Base-by-base conservation (phyloP, 2,888 invertebrate genomes). In the Lumbricus terrestris region DNA sequence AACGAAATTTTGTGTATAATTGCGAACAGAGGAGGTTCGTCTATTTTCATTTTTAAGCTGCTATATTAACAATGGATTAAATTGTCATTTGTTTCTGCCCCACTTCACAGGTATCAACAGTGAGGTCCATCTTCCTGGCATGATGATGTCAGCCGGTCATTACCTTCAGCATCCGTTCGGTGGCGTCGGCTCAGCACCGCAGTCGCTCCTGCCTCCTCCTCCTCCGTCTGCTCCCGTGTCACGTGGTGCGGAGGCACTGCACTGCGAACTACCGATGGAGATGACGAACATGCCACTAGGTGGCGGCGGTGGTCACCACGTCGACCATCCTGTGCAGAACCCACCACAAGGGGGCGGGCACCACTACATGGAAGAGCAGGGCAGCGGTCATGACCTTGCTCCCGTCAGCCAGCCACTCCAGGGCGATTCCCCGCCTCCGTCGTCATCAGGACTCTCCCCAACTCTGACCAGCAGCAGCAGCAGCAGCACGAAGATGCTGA, bases 361-460 rank as follows among this genome's bases (percentile, higher is more conserved):
- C 37, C 85, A 85, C 85, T 37, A 37, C 35, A 37, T 37, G 85
- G 69, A 69, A 69, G 69, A 69, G n/a, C 54, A 54, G 29, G 85
- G 85, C 34, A 35, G 18, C 6, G 85, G 85, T 4, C 85, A 85
- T 88, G 89, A 89, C 89, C 40, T 90, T 33, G 89, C 82, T 42
- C 89, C 89, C 40, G 88, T 82, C 35, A 85, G 54, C 47, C 91
- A 90, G 42, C 90, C 90, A 37, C 88, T 91, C 37, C 90, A 90
- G 37, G 90, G 90, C 6, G 90, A 90, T 37, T 90, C 91, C 29
- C 90, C 91, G 29, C 88, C 89, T 11, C 91, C 91, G 3, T 90
- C 89, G 69, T 90, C 91, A 23, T 90, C 91, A 23, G 85, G 85
- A 37, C 34, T 85, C 34, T 90, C 91, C 29, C 90, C 91, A 13